These are phyloP conservation scores for Gambelia wislizenii DNA, from an alignment of 2,797 vertebrate genomes.

Conservation along the genomic window DNA sequence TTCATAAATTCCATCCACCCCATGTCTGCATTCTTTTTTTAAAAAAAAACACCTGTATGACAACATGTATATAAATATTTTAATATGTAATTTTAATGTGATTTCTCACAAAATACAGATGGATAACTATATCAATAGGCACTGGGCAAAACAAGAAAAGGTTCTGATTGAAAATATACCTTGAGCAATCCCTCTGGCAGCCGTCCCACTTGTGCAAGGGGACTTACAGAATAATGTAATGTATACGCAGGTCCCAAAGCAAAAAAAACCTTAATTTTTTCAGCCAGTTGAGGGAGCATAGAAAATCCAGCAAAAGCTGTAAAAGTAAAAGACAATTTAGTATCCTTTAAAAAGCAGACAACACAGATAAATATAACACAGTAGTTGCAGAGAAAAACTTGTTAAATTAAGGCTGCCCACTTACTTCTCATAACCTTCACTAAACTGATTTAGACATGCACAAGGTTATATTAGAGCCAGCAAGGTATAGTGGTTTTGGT, in stretches of 20 bases:
- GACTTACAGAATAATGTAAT: conserved; percentile 73
- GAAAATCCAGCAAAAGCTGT: conserved; percentile 9
- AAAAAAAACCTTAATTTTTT: conserved; percentile 74
- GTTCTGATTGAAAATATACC: not conserved
- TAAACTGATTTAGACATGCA: not conserved
- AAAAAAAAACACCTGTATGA: no score
- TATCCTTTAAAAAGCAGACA: no score
- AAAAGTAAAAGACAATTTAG: not conserved
- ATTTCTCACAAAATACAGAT: no score
- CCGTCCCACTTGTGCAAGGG: conserved; percentile 3
- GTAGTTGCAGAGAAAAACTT: not conserved
- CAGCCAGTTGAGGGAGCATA: conserved; percentile 81
- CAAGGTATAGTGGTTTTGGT: no score
- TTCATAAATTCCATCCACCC: no score
- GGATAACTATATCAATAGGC: not conserved
- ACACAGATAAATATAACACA: not conserved
- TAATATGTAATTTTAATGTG: no score
- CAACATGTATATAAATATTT: no score
- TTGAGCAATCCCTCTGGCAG: not conserved
- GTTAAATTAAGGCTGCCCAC: not conserved
- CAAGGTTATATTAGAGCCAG: no score
- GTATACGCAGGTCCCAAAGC: conserved; percentile 83
- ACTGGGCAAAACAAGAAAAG: not conserved
- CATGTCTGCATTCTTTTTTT: no score
- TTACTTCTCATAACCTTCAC: not conserved